Percentiles rank a stretch among this genome's conserved stretches.
Conservation (phyloP, 2,888 invertebrate genomes). For the Margaritifera margaritifera region DNA sequence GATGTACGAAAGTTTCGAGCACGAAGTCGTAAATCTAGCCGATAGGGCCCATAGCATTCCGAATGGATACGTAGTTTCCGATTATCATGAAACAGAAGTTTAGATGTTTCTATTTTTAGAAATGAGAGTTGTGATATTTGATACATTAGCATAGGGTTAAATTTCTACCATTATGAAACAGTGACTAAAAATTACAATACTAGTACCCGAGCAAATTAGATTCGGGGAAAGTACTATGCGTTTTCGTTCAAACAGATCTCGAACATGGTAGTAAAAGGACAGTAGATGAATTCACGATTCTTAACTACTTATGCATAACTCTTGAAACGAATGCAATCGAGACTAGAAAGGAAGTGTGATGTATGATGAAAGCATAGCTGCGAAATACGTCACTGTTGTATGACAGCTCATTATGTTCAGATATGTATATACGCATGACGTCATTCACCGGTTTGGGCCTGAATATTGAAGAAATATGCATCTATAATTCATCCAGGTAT, state of each 20-base stretch:
- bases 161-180: neutral
- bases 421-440: too few species aligned
- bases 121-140: too few species aligned
- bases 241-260: too few species aligned
- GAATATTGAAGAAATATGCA: too few species aligned
- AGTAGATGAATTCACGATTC: constrained; percentile 1
- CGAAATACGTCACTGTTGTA: too few species aligned
- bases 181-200: neutral
- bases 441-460: too few species aligned
- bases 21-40: constrained; percentile 35
- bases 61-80: constrained; percentile 30
- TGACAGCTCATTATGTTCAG: too few species aligned
- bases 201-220: too few species aligned
- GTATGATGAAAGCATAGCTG: too few species aligned
- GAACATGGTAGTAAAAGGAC: neutral
- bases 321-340: neutral
- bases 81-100: constrained; percentile 40
- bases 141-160: neutral
- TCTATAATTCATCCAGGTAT: too few species aligned
- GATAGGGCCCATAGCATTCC: constrained; percentile 34
- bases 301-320: neutral
- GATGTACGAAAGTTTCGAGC: constrained; percentile 39
- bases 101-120: constrained; percentile 8
- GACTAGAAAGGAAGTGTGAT: too few species aligned
- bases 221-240: too few species aligned